Base-by-base conservation (phyloP, 2,113 vertebrate species). In the Lasiurus cinereus region DNA sequence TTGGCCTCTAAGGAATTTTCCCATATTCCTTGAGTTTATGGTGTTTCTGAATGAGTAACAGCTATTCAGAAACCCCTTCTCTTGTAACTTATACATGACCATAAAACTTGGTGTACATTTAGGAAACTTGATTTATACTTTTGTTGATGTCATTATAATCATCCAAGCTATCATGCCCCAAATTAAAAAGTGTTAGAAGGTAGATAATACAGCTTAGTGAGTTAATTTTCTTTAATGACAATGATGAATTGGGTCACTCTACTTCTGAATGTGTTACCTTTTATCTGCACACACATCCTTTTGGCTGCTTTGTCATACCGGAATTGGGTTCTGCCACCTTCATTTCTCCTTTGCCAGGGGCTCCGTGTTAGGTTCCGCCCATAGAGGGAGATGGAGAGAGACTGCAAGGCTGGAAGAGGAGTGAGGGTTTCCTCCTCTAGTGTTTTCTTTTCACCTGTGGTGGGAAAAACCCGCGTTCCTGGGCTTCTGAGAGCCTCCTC, bases 121-220 rank as follows among this genome's bases (percentile, higher is more conserved):
- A 52, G 56, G 24, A 93, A 80, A 91, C 7, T 52, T 83, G 13
- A 83, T 54, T 69, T 79, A 43, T 4, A 7, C 16, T 67, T 91
- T 69, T 64, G 48, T 83, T 86, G 62, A 50, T 59, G 66, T 72
- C 50, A 31, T 79, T n/a, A 85, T 88, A 62, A 15, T 18, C 33
- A 33, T 91, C 86, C 54, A 82, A 78, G 67, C 31, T 64, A 73
- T 64, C 11, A 22, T 48, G 22, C 16, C 31, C 54, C 59, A 64
- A 94, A 72, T 88, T 80, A 64, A 93, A 96, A 96, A 88, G 43
- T 31, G 39, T 36, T 79, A 33, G 48, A 93, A 80, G 67, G 74
- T 29, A 86, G 50, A 69, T 52, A 33, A 56, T 36, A 69, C 5
- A 69, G n/a, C 24, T 62, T 67, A 62, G 33, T 83, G 48, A 90